Conservation (phyloP, 2,888 invertebrate species). For the Barypeithes pellucidus region DNA sequence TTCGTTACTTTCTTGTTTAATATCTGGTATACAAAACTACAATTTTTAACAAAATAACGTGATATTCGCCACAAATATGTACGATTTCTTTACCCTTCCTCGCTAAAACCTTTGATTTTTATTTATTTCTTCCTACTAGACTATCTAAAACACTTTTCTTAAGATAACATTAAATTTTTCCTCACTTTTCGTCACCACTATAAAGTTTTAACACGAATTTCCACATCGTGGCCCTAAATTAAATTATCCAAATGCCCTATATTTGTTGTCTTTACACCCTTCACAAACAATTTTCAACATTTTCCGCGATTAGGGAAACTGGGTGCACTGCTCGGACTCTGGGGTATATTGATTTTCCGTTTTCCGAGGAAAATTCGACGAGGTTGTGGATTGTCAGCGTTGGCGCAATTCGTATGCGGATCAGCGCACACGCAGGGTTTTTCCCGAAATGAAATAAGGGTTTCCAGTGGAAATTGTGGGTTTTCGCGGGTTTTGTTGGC, state of each 20-base stretch:
- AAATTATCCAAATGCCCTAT: background rate
- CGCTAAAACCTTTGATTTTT: background rate
- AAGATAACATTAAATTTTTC: background rate
- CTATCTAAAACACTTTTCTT: conserved; percentile 1
- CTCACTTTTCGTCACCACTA: background rate
- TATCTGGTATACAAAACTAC: background rate
- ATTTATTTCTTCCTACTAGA: background rate
- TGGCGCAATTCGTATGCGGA: conserved; percentile 44
- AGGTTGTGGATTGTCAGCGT: conserved; percentile 39
- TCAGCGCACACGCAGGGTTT: conserved; percentile 39
- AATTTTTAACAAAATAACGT: background rate
- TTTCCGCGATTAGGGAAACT: conserved; percentile 20
- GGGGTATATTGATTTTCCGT: conserved; percentile 46
- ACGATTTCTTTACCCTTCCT: background rate
- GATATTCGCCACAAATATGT: background rate
- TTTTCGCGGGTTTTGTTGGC: background rate
- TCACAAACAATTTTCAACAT: conserved; percentile 16
- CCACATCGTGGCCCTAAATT: background rate
- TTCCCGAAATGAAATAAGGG: conserved; percentile 16
- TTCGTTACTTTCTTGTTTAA: too few relatives aligned
- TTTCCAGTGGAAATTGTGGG: background rate
- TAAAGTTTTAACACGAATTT: background rate
- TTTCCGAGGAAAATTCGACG: conserved; percentile 44
- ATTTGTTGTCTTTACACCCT: conserved; percentile 14
- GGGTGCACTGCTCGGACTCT: conserved; percentile 29